These are phyloP conservation scores for Pontoporia blainvillei DNA, from an alignment of 2,113 vertebrate genomes.

Conservation along the genomic window DNA sequence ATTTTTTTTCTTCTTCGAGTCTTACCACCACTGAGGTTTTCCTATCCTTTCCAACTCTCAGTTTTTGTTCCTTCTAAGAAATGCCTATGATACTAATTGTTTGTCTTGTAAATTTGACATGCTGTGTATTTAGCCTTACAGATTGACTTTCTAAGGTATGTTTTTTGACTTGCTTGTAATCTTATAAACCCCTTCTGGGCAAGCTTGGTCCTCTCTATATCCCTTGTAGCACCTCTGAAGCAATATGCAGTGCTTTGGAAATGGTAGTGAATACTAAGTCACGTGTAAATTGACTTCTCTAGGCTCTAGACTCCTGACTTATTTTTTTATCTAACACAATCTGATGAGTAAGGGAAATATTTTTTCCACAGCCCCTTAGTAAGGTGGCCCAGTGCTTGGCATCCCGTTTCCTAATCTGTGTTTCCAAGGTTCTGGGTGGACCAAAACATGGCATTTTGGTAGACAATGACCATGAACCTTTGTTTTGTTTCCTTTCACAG, in stretches of 20 bases:
- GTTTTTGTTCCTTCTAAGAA: not conserved
- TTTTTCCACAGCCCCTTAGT: not conserved
- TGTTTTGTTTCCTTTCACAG: slow-evolving; percentile 63
- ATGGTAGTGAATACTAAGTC: not conserved
- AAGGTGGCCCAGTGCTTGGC: not conserved
- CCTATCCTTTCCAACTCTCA: not conserved
- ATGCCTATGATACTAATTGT: not conserved
- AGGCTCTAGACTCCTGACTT: not conserved
- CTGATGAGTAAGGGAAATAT: not conserved
- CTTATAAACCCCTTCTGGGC: not conserved
- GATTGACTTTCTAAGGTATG: not conserved
- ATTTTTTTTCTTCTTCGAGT: not conserved
- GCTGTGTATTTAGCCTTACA: not conserved
- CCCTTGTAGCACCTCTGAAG: not conserved
- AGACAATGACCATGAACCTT: slow-evolving; percentile 47
- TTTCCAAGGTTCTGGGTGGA: slow-evolving; percentile 17
- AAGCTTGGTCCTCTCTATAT: not conserved
- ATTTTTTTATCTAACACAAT: not conserved
- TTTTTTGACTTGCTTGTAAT: not conserved
- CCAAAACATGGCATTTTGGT: not conserved
- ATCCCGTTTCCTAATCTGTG: not conserved
- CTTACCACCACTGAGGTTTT: not conserved
- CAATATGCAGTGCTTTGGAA: not conserved
- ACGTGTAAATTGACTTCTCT: not conserved
- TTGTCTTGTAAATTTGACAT: not conserved